Evolutionary conservation across 2,113 vertebrate species (phyloP).

Genomic region (Phrynosoma blainvillii): DNA sequence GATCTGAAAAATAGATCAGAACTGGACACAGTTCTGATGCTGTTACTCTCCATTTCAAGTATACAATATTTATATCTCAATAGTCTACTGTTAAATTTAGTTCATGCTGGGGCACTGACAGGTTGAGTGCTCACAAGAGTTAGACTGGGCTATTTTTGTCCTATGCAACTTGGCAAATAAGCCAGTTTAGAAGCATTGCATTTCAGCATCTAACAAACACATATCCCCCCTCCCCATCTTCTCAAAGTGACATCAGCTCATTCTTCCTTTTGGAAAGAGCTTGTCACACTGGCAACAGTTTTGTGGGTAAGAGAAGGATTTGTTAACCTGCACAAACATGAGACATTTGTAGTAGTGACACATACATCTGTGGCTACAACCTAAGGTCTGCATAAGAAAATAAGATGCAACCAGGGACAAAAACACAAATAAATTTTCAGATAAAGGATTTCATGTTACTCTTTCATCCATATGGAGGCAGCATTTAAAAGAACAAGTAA

Average conservation of each 20-base stretch:
- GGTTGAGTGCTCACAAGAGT: background rate
- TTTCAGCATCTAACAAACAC: background rate
- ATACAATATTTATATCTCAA: slow-evolving; percentile 50
- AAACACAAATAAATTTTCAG: background rate
- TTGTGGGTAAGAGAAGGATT: slow-evolving; percentile 42
- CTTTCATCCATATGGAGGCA: background rate
- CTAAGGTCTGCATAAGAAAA: background rate
- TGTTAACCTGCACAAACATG: slow-evolving; percentile 37
- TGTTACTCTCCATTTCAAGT: slow-evolving; percentile 53
- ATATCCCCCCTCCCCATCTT: background rate
- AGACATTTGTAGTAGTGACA: background rate
- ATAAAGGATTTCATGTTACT: background rate
- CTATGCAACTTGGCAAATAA: background rate
- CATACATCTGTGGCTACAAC: background rate
- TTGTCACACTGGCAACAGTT: slow-evolving; percentile 39
- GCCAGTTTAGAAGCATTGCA: slow-evolving; percentile 2
- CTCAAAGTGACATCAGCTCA: slow-evolving; percentile 24
- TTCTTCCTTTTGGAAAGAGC: slow-evolving; percentile 18
- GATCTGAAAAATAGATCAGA: slow-evolving; percentile 28
- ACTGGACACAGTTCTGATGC: slow-evolving; percentile 23
- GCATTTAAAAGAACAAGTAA: background rate
- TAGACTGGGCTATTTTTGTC: slow-evolving; percentile 9
- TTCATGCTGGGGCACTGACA: slow-evolving; percentile 18
- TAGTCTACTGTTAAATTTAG: slow-evolving; percentile 40
- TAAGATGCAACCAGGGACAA: background rate